phyloP scores from a whole-genome alignment of 2,113 vertebrate species.

The Pionites leucogaster region DNA sequence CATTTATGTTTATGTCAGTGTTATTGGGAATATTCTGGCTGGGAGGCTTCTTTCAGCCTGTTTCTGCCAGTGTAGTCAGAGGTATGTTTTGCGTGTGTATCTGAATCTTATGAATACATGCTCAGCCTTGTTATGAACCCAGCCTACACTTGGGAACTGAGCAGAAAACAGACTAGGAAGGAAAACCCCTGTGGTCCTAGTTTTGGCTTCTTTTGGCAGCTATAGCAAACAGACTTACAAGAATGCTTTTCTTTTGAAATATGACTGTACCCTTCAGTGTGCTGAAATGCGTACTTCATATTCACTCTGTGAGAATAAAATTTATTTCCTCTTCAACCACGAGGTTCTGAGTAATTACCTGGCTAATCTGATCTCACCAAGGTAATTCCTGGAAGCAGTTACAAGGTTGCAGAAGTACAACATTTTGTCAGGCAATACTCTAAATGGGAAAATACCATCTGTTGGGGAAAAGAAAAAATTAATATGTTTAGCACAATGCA shows the following conservation, averaged over 20 bases:
- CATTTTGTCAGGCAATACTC: not conserved
- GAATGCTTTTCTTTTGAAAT: not conserved
- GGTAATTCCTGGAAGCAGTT: not conserved
- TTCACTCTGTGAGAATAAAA: not conserved
- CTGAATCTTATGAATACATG: not conserved
- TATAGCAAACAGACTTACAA: not conserved
- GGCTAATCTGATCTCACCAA: not conserved
- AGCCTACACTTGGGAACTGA: not conserved
- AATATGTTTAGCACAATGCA: not conserved
- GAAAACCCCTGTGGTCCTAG: not conserved
- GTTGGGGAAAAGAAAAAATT: not conserved
- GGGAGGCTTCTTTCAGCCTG: not conserved
- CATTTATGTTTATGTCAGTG: not conserved
- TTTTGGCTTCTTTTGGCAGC: not conserved
- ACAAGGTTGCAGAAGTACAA: not conserved
- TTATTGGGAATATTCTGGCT: accelerated
- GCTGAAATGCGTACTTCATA: not conserved
- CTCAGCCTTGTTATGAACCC: not conserved
- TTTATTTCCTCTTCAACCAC: not conserved
- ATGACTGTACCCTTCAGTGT: not conserved
- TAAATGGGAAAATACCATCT: not conserved
- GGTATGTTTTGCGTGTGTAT: not conserved
- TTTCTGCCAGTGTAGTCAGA: not conserved
- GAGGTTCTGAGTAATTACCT: not conserved
- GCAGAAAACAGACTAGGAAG: not conserved